Evolutionary conservation across 1,140 invertebrate genomes (phyloP), one percentile per base, ranked within the genome.

Genomic region (Drosophila asahinai): DNA sequence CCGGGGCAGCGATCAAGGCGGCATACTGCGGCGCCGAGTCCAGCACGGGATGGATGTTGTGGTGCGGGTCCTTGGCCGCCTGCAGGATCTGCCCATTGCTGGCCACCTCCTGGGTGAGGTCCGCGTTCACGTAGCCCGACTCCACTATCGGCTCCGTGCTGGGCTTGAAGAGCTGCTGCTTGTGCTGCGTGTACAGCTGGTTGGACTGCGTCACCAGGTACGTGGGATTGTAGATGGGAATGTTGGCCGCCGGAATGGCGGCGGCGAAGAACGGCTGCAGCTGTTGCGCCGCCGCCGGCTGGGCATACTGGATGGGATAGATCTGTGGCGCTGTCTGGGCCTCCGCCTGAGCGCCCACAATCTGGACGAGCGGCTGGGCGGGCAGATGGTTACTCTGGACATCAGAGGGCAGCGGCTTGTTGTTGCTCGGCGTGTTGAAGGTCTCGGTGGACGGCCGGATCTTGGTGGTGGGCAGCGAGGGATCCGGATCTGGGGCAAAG

Each of bases 401-500:
- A 62, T 92, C 92, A 5, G 74, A 48, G 4, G 92, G 93, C 22
- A 87, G 74, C 57, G 93, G 93, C 60, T 94, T 94, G 4, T 84
- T 93, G 76, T 93, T 93, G 92, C 93, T 93, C 2, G 94, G 94
- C 6, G 86, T 68, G 27, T 94, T 93, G 36, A 92, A 91, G 14
- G 93, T 86, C 66, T 94, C 94, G 4, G 73, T 87, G 5, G 93
- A 86, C 1, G 92, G 86, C 1, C 93, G 93, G 1, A 94, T 77
- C 68, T 93, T 94, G 1, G 78, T 64, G 4, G 93, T 82, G 8
- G 93, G 93, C 57, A 93, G 61, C 33, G 93, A 93, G 45, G 91
- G 93, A 80, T 94, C 94, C 30, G 93, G 93, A 83, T 94, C 94
- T 52, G 93, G 94, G 27, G 93, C 94, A 87, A 93, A 94, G 47